Evolutionary conservation across 2,113 vertebrate genomes (phyloP).

Genomic region (Gymnorhina tibicen): DNA sequence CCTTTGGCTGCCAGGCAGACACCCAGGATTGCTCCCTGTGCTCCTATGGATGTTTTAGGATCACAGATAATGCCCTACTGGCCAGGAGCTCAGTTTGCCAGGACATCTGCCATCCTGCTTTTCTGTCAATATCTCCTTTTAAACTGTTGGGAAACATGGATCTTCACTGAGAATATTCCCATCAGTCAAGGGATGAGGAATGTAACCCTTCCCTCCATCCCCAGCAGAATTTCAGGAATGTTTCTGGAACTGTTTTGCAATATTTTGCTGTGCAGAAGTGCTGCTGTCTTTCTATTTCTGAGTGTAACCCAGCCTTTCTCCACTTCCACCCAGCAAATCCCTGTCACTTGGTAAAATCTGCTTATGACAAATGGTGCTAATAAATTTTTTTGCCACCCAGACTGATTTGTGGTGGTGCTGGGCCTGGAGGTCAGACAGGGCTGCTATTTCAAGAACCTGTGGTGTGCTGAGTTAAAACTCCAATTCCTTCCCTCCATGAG

Average conservation of each 20-base stretch:
- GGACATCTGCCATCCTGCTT: background rate
- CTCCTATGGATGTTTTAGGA: rapidly evolving
- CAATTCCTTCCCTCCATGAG: background rate
- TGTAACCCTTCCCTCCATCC: background rate
- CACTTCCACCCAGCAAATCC: background rate
- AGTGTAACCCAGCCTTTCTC: background rate
- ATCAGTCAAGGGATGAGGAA: background rate
- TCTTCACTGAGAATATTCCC: background rate
- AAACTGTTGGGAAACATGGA: background rate
- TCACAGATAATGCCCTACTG: background rate
- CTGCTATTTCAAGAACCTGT: background rate
- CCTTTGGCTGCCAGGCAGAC: background rate
- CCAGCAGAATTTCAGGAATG: background rate
- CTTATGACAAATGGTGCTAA: background rate
- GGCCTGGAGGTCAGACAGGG: background rate
- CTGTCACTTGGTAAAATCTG: background rate
- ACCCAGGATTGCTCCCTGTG: background rate
- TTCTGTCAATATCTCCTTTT: background rate
- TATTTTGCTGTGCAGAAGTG: background rate
- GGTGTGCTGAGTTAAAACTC: background rate
- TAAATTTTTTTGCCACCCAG: background rate
- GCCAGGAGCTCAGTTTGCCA: background rate
- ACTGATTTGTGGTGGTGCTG: background rate
- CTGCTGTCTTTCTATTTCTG: background rate
- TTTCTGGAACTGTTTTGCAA: background rate